Conservation (phyloP, 2,888 invertebrate species). For the Mylabris sibirica region DNA sequence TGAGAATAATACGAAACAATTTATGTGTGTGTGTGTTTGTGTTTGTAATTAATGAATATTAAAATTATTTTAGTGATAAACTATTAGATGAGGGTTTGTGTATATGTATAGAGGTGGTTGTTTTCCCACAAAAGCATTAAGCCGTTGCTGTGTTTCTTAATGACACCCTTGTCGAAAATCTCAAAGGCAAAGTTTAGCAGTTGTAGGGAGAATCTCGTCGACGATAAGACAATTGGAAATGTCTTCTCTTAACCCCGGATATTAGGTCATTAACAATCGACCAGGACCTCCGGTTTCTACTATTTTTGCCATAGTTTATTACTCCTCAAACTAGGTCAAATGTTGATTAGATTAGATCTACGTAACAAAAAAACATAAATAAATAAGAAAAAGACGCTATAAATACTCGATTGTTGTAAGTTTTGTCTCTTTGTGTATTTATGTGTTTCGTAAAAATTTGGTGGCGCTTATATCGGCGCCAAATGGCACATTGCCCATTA, state of each 20-base stretch:
- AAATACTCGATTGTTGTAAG: background rate
- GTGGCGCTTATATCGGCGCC: slow-evolving; percentile 37
- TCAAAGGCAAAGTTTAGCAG: slow-evolving; percentile 39
- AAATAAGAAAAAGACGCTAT: background rate
- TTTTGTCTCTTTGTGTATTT: background rate
- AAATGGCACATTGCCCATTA: slow-evolving; percentile 45
- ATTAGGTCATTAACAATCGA: slow-evolving; percentile 37
- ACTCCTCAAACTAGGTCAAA: slow-evolving; percentile 29
- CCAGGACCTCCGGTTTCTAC: slow-evolving; percentile 19
- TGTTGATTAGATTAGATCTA: slow-evolving; percentile 21
- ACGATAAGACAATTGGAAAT: slow-evolving; percentile 36
- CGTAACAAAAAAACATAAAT: background rate
- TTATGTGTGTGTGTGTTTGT: slow-evolving; percentile 10
- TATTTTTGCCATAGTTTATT: slow-evolving; percentile 33
- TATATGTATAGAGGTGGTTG: background rate
- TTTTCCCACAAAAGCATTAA: slow-evolving; percentile 5
- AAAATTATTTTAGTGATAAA: slow-evolving; percentile 25
- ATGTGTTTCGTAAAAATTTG: slow-evolving; percentile 15
- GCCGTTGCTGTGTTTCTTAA: slow-evolving; percentile 36
- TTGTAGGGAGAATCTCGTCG: slow-evolving; percentile 21
- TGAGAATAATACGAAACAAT: slow-evolving; percentile 23
- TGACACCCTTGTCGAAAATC: slow-evolving; percentile 47
- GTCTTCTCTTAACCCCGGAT: slow-evolving; percentile 30
- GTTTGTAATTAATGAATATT: slow-evolving; percentile 32
- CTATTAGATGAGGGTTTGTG: background rate